Conservation (phyloP, 1,140 invertebrate species). For the Helicoverpa armigera region DNA sequence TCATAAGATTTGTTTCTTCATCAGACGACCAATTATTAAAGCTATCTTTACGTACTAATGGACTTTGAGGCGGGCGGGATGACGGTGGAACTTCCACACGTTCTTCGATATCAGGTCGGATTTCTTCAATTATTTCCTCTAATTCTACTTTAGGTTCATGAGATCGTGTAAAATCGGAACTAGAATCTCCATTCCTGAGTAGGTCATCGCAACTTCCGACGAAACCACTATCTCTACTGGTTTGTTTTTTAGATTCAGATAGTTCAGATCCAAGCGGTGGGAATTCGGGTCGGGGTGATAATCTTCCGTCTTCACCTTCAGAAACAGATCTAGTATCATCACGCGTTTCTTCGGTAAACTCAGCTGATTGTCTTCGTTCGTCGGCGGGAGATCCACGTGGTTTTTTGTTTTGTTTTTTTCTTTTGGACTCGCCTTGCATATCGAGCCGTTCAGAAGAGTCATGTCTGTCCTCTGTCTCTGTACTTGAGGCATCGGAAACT, state of each 20-base stretch:
- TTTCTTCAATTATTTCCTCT: slow-evolving; percentile 87
- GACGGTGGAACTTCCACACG: slow-evolving; percentile 76
- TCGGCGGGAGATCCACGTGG: slow-evolving; percentile 87
- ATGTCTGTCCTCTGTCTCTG: slow-evolving; percentile 92
- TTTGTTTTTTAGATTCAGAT: slow-evolving; percentile 89
- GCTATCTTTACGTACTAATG: slow-evolving; percentile 93
- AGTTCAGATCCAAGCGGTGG: slow-evolving; percentile 85
- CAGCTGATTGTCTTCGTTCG: slow-evolving; percentile 81
- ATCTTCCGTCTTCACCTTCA: slow-evolving; percentile 88
- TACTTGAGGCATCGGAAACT: slow-evolving; percentile 90
- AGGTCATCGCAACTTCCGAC: slow-evolving; percentile 95
- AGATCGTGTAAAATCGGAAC: slow-evolving; percentile 82
- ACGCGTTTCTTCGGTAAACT: slow-evolving; percentile 84
- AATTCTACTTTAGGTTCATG: slow-evolving; percentile 87
- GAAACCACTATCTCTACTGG: slow-evolving; percentile 95
- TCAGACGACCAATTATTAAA: slow-evolving; percentile 98
- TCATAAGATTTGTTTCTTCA: slow-evolving; percentile 97
- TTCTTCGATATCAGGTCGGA: slow-evolving; percentile 81
- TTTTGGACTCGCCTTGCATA: slow-evolving; percentile 93
- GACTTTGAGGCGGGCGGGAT: slow-evolving; percentile 84
- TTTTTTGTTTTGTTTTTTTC: slow-evolving; percentile 92
- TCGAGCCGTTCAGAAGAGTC: slow-evolving; percentile 91
- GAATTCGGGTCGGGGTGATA: slow-evolving; percentile 89
- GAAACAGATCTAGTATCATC: slow-evolving; percentile 88
- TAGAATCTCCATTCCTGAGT: slow-evolving; percentile 89